Evolutionary conservation across 2,113 vertebrate genomes (phyloP).

Genomic region (Laticauda colubrina): DNA sequence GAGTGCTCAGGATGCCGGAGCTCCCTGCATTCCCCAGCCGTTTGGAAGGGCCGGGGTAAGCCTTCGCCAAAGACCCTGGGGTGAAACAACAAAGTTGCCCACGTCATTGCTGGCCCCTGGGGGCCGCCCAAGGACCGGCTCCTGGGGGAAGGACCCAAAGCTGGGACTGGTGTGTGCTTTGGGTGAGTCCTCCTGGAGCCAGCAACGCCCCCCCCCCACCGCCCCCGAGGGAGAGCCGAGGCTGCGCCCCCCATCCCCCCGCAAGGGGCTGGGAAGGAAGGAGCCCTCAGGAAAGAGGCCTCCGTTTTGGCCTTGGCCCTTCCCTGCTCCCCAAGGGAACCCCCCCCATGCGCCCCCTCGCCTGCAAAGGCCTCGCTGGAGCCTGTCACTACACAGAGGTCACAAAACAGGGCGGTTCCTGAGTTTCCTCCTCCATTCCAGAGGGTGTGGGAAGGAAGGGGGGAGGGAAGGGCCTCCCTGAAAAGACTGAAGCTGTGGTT

Average conservation of each 20-base stretch:
- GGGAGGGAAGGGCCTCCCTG: neutral
- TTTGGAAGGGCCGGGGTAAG: conserved; percentile 60
- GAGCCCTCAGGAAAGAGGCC: neutral
- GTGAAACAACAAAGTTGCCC: conserved; percentile 24
- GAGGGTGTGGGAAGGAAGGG: no score
- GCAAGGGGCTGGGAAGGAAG: neutral
- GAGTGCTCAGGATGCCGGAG: conserved; percentile 66
- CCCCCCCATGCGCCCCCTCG: neutral
- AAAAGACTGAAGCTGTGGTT: neutral
- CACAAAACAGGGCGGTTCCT: neutral
- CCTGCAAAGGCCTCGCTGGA: neutral
- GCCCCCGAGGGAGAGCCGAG: neutral
- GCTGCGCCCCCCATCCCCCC: neutral
- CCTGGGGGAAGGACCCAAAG: neutral
- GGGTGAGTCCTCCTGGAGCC: neutral
- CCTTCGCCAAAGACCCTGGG: conserved; percentile 59
- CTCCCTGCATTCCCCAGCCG: conserved; percentile 45
- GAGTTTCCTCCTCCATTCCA: no score
- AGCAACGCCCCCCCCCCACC: no score
- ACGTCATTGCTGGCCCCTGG: neutral
- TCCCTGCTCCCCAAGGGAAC: neutral
- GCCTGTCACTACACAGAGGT: neutral
- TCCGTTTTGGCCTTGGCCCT: neutral
- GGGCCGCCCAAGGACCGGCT: neutral
- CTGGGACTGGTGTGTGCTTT: neutral